Percentiles rank a stretch among this genome's conserved stretches.
These are phyloP conservation scores for Nettapus auritus DNA, from an alignment of 2,113 vertebrate species.

Conservation along the genomic window DNA sequence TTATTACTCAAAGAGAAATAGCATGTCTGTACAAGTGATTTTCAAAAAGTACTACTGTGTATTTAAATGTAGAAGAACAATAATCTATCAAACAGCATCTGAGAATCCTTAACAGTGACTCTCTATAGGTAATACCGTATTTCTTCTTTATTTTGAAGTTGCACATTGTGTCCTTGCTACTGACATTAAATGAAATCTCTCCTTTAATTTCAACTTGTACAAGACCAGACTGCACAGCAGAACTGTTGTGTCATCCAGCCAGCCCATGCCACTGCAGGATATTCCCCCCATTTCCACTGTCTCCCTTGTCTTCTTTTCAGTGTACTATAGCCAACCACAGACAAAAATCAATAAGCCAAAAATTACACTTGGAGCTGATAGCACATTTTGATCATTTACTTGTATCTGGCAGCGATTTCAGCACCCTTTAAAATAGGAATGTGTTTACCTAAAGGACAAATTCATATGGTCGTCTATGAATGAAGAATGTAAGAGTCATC, in stretches of 20 bases:
- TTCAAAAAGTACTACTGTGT: neutral
- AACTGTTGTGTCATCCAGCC: neutral
- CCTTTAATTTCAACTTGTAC: neutral
- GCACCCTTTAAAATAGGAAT: neutral
- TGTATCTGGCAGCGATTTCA: neutral
- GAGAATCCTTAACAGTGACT: neutral
- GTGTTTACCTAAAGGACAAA: neutral
- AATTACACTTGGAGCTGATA: neutral
- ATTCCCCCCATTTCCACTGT: neutral
- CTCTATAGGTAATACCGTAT: neutral
- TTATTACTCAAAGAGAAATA: neutral
- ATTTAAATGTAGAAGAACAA: slow-evolving; percentile 8
- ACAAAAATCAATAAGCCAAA: slow-evolving; percentile 7
- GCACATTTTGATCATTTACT: neutral
- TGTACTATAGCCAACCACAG: neutral
- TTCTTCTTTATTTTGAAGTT: neutral
- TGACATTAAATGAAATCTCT: neutral
- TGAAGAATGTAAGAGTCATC: neutral
- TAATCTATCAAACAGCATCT: neutral
- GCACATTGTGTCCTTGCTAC: neutral
- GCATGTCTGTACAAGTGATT: neutral
- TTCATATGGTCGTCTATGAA: neutral
- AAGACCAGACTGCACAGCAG: neutral
- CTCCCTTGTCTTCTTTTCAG: neutral
- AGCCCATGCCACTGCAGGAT: neutral